Evolutionary conservation across 1,140 invertebrate genomes (phyloP).

Genomic region (Brachionus asplanchnoidis): DNA sequence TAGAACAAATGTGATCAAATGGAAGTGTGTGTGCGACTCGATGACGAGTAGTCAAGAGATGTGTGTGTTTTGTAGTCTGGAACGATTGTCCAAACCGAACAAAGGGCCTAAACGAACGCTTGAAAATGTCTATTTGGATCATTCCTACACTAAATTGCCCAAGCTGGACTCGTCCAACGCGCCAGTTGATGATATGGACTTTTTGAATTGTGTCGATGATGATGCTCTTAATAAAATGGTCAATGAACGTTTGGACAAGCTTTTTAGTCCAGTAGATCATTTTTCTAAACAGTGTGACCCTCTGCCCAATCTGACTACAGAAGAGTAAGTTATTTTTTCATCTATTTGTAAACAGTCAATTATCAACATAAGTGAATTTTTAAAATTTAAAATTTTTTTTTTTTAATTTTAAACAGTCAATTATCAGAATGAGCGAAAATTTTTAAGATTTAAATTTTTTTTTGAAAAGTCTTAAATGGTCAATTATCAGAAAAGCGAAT

Average conservation of each 20-base stretch:
- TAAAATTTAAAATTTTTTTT: too few species aligned
- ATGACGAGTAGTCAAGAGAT: background rate
- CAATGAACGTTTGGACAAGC: background rate
- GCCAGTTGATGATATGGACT: background rate
- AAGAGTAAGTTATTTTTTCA: background rate
- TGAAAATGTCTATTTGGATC: background rate
- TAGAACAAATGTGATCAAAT: background rate
- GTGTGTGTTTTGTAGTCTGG: background rate
- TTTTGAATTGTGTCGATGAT: background rate
- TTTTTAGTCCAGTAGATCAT: background rate
- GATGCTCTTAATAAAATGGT: background rate
- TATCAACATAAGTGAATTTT: too few species aligned
- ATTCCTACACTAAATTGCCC: slow-evolving; percentile 18
- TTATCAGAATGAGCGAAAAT: too few species aligned
- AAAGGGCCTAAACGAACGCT: background rate
- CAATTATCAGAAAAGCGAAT: too few species aligned
- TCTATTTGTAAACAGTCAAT: too few species aligned
- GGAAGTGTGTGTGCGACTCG: background rate
- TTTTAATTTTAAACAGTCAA: too few species aligned
- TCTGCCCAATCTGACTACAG: background rate
- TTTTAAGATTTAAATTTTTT: too few species aligned
- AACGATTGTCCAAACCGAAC: background rate
- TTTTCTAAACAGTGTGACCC: background rate
- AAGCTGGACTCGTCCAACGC: background rate
- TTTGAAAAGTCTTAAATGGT: too few species aligned